Base-by-base conservation (phyloP, 2,113 vertebrate genomes). In the Pteronura brasiliensis region DNA sequence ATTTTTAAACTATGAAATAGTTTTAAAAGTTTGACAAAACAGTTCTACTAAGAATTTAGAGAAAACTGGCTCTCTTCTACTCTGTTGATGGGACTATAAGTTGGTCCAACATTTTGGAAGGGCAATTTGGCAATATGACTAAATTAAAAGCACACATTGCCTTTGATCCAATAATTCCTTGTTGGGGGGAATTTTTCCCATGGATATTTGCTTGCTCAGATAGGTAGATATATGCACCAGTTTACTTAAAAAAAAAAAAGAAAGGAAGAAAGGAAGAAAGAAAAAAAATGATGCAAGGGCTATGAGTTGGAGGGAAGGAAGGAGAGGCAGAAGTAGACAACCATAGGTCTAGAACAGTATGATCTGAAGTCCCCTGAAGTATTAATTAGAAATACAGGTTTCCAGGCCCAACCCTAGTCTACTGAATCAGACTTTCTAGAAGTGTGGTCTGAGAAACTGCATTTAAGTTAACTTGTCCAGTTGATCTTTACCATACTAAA, bases 11-110 rank as follows among this genome's bases (percentile, higher is more conserved):
- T 52, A 49, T 65, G 3, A 84, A 93, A 57, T 61, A 69, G 2
- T 88, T 94, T 95, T 76, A 52, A 86, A 61, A 36, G 59, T 47
- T 83, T 67, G 36, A 36, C n/a, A 97, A 76, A 92, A 74, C 34
- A 69, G 39, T 77, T 76, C 61, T 76, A 72, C 49, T 47, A 77
- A 82, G 12, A 20, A 44, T 92, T 95, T 42, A 36, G 63, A 47
- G 88, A 65, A 88, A 92, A 80, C 12, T 27, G 36, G 3, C 31
- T 52, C 34, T 93, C 69, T 61, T 74, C 34, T 65, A 21, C 49
- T 67, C 12, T 85, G 71, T 47, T 57, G 14, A 42, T 79, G 52
- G 29, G 13, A 82, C 42, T 85, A 25, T 89, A 93, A 87, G 7
- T 34, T 95, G 39, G 21, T 69, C 1, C 25, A 88, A 63, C 31